Base-by-base conservation (phyloP, 2,113 vertebrate genomes). In the Cnemophilus loriae region DNA sequence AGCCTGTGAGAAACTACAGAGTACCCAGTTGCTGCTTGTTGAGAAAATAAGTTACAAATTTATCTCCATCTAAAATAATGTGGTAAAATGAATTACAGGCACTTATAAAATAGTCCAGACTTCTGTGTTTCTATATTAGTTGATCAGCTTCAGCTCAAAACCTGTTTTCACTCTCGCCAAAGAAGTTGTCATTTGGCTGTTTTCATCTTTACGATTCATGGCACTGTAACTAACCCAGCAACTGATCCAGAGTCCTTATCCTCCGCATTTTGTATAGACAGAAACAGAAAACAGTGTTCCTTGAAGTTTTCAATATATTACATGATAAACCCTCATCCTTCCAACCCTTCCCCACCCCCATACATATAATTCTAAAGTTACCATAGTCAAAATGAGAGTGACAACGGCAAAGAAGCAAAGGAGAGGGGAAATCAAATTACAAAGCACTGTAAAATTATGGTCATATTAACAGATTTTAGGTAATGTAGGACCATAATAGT, bases 1-100 rank as follows among this genome's bases (percentile, higher is more conserved):
- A 76, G 55, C 13, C 37, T 87, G 11, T 93, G 89, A 96, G 78
- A 91, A 94, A 89, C 70, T 69, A 23, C 94, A 95, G 93, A 93
- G 26, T 33, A 85, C 42, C n/a, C 49, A 42, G 9, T 57, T 46
- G 16, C 37, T 93, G 57, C 42, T 65, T 57, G 37, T 49, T 87
- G 46, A 46, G 70, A 96, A 93, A 94, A 75, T 69, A 83, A 76
- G 33, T 47, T 55, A 90, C 4, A 69, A 65, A 82, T 96, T 87
- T 85, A 83, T 89, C 67, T 95, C 65, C 7, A 6, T 79, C 61
- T 76, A n/a, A 75, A 42, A 79, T 93, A 91, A 83, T 85, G 50
- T 57, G 42, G 26, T 77, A 89, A 94, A 87, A 94, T 77, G 49
- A 69, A 94, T 90, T 87, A 91, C 46, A 93, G 15, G 4, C 16